phyloP scores from a whole-genome alignment of 2,113 vertebrate genomes.

The Platysternon megacephalum region DNA sequence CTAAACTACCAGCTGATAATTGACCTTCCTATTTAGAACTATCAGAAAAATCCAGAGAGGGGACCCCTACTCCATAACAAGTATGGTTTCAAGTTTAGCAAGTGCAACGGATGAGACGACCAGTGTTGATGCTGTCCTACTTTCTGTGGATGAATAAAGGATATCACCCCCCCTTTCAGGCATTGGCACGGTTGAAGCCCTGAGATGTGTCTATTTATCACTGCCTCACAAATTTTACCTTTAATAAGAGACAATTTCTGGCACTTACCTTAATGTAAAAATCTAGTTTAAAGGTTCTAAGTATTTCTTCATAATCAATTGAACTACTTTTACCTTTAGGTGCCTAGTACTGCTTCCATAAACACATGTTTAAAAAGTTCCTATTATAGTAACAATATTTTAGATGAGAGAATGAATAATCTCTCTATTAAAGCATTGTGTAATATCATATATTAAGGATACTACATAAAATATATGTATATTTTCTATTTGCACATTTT shows the following conservation, averaged over 20 bases:
- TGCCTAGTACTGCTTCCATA: not conserved
- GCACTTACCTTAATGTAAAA: not conserved
- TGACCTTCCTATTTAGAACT: not conserved
- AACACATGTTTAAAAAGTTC: not conserved
- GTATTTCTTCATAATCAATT: not conserved
- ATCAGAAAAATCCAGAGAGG: not conserved
- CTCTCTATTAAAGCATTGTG: not conserved
- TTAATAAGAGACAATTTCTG: not conserved
- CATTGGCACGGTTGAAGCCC: not conserved
- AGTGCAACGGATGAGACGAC: not conserved
- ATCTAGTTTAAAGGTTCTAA: not conserved
- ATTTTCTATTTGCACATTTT: not conserved
- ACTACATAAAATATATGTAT: not conserved
- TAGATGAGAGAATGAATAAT: not conserved
- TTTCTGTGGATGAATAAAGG: not conserved
- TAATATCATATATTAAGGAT: not conserved
- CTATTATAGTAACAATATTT: not conserved
- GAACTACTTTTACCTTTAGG: not conserved
- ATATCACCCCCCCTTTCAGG: not conserved
- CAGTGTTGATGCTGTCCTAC: not conserved
- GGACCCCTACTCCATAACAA: not conserved
- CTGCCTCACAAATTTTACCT: not conserved
- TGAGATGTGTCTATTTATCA: not conserved
- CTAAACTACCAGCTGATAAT: not conserved
- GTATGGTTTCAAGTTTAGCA: not conserved